phyloP scores from a whole-genome alignment of 2,888 invertebrate species.

The Cacoxenus indagator region DNA sequence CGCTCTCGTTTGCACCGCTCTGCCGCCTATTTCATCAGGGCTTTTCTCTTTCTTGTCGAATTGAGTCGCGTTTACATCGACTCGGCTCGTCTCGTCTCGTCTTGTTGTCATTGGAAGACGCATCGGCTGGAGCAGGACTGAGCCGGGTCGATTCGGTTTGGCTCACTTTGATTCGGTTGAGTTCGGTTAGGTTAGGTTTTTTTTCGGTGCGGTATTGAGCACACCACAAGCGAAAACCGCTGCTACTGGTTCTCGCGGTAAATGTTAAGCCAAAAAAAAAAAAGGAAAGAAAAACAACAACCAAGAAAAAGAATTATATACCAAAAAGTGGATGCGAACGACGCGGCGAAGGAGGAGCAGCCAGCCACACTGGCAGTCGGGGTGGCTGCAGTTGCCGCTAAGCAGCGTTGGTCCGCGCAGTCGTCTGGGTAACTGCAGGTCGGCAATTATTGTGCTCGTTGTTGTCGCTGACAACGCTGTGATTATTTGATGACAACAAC shows the following conservation, averaged over 20 bases:
- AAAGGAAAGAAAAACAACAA: slow-evolving; percentile 27
- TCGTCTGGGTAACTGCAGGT: not conserved
- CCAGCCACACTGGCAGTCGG: no score
- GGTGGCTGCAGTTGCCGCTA: slow-evolving; percentile 20
- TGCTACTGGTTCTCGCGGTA: slow-evolving; percentile 72
- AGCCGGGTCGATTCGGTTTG: slow-evolving; percentile 33
- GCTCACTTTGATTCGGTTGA: slow-evolving; percentile 26
- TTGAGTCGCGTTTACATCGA: not conserved
- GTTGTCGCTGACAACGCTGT: slow-evolving; percentile 29
- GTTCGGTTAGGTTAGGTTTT: slow-evolving; percentile 27
- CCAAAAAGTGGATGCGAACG: not conserved
- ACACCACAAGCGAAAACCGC: slow-evolving; percentile 70
- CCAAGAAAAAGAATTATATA: slow-evolving; percentile 60
- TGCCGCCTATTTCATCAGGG: not conserved
- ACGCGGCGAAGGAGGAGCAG: slow-evolving; percentile 24
- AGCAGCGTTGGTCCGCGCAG: not conserved
- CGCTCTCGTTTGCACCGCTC: not conserved
- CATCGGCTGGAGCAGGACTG: not conserved
- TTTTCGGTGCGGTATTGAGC: slow-evolving; percentile 47
- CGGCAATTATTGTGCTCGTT: slow-evolving; percentile 21
- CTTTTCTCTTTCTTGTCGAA: no score
- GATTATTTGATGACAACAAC: slow-evolving; percentile 35
- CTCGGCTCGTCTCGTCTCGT: not conserved
- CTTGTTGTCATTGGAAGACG: not conserved
- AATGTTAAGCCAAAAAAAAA: slow-evolving; percentile 66